Evolutionary conservation across 2,113 vertebrate species (phyloP), one percentile per base, ranked within the genome.

Genomic region (Zosterops hypoxanthus): DNA sequence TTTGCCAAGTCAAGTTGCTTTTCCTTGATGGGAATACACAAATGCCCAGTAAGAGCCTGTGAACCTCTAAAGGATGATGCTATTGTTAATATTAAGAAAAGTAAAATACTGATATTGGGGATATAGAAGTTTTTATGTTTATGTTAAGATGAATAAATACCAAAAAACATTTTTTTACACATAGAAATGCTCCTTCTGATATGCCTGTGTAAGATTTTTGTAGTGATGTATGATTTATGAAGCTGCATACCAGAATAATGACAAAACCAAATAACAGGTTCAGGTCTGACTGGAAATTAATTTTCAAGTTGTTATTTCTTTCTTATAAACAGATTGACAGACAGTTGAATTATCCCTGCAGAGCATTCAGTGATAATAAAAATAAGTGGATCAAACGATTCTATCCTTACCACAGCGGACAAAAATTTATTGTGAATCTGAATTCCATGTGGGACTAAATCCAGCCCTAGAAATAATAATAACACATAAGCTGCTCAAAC

Each of bases 401-500:
- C 80, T 77, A 73, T 83, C 39, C 22, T 92, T 96, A 66, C 76
- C 22, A 70, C 6, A 5, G 36, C 25, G 47, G 82, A 70, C 42
- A 78, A 94, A 82, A 88, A 78, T 44, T 83, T 92, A 70, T 90
- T 88, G 70, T 34, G 31, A 50, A 68, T 64, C 14, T 91, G 56
- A 91, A 83, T 49, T 92, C 59, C 22, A 25, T 55, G 25, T 53
- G 63, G 85, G 71, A 77, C 26, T 79, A 73, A 88, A 88, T 66
- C 39, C 34, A 86, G 21, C 8, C 36, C 36, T 57, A 61, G 63
- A 77, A 85, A 80, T 80, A 86, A 79, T 7, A 88, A 17, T 19
- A 73, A 64, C 5, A 15, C 9, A 1, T 29, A 65, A 6, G 9
- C 49, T 57, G 17, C 6, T 82, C 59, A 79, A 88, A 64, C 65